These are phyloP conservation scores for Hydrozoanthus tunicans DNA, from an alignment of 64 coral and sea anemone genomes.

Conservation along the genomic window DNA sequence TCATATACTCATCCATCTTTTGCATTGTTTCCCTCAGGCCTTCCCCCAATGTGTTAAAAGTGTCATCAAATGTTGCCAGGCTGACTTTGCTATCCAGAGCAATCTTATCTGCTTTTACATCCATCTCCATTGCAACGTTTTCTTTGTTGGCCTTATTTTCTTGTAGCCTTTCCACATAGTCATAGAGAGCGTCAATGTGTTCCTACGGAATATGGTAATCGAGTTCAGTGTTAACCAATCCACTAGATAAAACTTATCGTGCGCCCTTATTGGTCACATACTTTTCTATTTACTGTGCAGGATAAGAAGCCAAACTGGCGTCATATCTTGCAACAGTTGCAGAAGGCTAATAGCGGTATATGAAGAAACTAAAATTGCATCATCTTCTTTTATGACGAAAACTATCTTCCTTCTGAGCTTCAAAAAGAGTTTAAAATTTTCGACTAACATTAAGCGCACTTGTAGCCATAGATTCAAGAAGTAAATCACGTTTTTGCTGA, in stretches of 20 bases:
- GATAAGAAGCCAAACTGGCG: not conserved
- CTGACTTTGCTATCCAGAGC: constrained; percentile 92
- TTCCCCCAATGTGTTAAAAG: constrained; percentile 84
- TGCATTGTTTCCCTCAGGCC: constrained; percentile 89
- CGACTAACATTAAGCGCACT: too few relatives aligned
- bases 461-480: too few relatives aligned
- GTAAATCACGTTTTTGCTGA: too few relatives aligned
- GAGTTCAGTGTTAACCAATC: too few relatives aligned
- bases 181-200: constrained; percentile 80
- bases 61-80: constrained; percentile 84
- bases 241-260: too few relatives aligned
- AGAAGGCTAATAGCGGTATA: not conserved
- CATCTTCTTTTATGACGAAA: too few relatives aligned
- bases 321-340: not conserved
- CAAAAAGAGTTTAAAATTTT: too few relatives aligned
- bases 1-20: constrained; percentile 99
- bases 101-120: constrained; percentile 90
- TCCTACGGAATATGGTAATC: constrained; percentile 41
- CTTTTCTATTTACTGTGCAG: too few relatives aligned
- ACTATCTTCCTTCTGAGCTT: too few relatives aligned
- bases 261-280: too few relatives aligned
- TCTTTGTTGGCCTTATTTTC: constrained; percentile 95
- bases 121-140: constrained; percentile 96
- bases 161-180: constrained; percentile 80
- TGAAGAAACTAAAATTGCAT: not conserved